Evolutionary conservation across 1,140 invertebrate genomes (phyloP), one percentile per base, ranked within the genome.

Genomic region (Bilobella aurantiaca): DNA sequence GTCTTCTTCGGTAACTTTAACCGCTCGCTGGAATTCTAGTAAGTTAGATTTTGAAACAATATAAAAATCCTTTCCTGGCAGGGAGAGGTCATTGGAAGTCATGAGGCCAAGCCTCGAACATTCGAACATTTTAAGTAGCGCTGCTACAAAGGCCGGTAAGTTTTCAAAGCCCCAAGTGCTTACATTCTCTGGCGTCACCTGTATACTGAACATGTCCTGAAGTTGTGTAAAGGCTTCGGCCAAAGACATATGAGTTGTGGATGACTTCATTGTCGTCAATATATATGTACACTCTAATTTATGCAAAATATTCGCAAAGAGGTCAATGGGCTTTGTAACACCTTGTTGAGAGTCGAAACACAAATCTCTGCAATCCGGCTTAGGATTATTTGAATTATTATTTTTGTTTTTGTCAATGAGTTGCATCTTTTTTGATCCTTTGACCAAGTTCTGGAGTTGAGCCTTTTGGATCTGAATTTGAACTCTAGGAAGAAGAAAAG

Each of bases 21-120:
- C 12, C 8, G 23, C 12, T 5, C 25, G 49, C 5, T 53, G 49
- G 23, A 53, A 16, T 42, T 8, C n/a, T 42, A n/a, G n/a, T 42
- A n/a, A 42, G 37, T n/a, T 42, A n/a, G 37, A n/a, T n/a, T n/a
- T 42, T 12, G 8, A 12, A n/a, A n/a, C 37, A 42, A n/a, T 42
- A 42, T 42, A 8, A 42, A n/a, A 12, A n/a, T 12, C 37, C 37
- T 42, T 42, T 8, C n/a, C n/a, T 42, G n/a, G n/a, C 37, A 8
- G 37, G n/a, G n/a, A n/a, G n/a, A n/a, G n/a, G n/a, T n/a, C n/a
- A 42, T 42, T 42, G 37, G 49, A 53, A 53, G 49, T 12, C 49
- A 53, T 53, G 12, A 53, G 49, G 49, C 5, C 14, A 53, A 14
- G 8, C 8, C 23, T 23, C n/a, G 8, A 12, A 53, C 3, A 5